Percentiles rank a stretch among this genome's conserved stretches.
Conservation (phyloP, 2,888 invertebrate genomes). For the Scaptomyza reducta region DNA sequence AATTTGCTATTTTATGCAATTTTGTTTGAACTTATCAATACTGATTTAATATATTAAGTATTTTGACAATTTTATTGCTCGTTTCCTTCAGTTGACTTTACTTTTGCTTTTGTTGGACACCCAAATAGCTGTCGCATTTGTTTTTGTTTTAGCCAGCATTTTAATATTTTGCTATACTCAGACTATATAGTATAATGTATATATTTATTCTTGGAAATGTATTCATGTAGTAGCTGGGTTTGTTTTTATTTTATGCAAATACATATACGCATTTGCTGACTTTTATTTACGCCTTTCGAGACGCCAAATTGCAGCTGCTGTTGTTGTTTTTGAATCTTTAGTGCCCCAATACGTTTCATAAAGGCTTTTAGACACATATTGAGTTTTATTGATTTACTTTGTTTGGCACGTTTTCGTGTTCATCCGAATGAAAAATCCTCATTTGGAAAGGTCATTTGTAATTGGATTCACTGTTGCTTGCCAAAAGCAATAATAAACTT, state of each 20-base stretch:
- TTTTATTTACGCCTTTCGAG: slow-evolving; percentile 6
- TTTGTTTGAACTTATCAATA: slow-evolving; percentile 1
- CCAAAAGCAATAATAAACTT: background rate
- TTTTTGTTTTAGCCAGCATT: slow-evolving; percentile 47
- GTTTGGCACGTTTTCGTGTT: slow-evolving; percentile 22
- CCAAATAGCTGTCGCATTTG: background rate
- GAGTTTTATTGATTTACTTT: slow-evolving; percentile 8
- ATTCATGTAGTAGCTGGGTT: slow-evolving; percentile 14
- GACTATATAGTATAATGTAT: slow-evolving; percentile 10
- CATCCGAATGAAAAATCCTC: slow-evolving; percentile 8
- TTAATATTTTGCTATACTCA: slow-evolving; percentile 27
- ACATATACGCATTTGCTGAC: slow-evolving; percentile 5
- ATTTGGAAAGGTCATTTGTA: slow-evolving; percentile 9
- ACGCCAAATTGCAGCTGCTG: slow-evolving; percentile 18
- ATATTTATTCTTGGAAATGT: slow-evolving; percentile 57
- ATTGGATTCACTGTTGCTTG: slow-evolving; percentile 7
- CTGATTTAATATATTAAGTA: background rate
- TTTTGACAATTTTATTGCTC: background rate
- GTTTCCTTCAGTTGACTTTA: slow-evolving; percentile 49
- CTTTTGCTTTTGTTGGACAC: slow-evolving; percentile 30
- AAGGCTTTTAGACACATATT: background rate
- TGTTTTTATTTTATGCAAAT: slow-evolving; percentile 16
- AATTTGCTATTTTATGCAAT: slow-evolving; percentile 23
- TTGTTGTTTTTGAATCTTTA: slow-evolving; percentile 3
- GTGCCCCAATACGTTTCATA: no score